Evolutionary conservation across 1,140 invertebrate genomes (phyloP), one percentile per base, ranked within the genome.

Genomic region (Pogonomyrmex californicus): DNA sequence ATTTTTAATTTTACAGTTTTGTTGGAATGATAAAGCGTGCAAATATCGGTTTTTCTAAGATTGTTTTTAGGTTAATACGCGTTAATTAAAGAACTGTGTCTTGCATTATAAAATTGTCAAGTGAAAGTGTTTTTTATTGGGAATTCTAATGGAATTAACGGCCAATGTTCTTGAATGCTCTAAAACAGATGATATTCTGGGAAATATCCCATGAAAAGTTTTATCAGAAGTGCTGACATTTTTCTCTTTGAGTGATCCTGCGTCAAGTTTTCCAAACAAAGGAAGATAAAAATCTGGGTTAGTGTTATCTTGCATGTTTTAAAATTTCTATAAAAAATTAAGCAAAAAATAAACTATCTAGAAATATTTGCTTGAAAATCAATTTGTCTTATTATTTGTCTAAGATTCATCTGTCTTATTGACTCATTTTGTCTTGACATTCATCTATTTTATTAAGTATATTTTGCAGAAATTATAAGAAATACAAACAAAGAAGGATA

Each of bases 121-220:
- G 93, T 93, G 92, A 94, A 94, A 94, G 93, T 93, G 56, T 71
- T 71, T 58, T 6, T 63, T 63, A 83, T 47, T 23, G 30, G 54
- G 30, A 56, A 82, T 68, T 86, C 23, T 23, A n/a, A 73, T 51
- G 30, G 10, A 81, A 36, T 36, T 60, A 83, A 73, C 60, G 60
- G 75, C 75, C 10, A 12, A 5, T 9, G 30, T 54, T 30, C n/a
- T 23, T 33, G 51, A 44, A 23, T 38, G 23, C 17, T 30, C 17
- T 73, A 30, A 71, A 82, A 51, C 17, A 30, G 56, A 7, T 3
- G 38, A 30, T 17, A 6, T 47, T 47, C n/a, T 30, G 36, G 47
- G 4, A 47, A 60, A 60, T 47, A n/a, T 79, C 33, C 3, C 47
- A 12, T 38, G 12, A 66, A 0, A 66, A 60, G 36, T 14, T 41